A percentile compares a stretch with the other conserved stretches of the same genome.
These are phyloP conservation scores for Amazona guildingii DNA, from an alignment of 2,113 vertebrate genomes.

Conservation along the genomic window DNA sequence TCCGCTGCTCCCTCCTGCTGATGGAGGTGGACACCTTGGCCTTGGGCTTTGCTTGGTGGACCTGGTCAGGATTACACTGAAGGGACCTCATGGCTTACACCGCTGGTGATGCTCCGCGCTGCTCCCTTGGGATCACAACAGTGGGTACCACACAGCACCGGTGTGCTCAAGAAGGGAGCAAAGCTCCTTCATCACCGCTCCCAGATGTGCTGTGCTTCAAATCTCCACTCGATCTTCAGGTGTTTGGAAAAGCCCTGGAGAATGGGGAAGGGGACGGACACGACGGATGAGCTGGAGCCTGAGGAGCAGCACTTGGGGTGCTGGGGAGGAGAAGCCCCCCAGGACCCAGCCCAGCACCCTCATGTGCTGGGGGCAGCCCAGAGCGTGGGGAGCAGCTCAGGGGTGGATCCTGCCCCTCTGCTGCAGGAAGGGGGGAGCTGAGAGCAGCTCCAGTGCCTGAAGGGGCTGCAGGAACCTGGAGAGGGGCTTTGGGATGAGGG, in stretches of 20 bases:
- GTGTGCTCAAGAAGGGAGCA: background rate
- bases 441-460: too few species aligned
- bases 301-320: too few species aligned
- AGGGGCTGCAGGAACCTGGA: too few species aligned
- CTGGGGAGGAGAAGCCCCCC: too few species aligned
- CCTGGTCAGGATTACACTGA: background rate
- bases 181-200: background rate
- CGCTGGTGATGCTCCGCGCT: background rate
- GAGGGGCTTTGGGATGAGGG: too few species aligned
- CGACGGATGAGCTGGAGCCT: too few species aligned
- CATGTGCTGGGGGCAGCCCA: rapidly evolving
- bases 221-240: background rate
- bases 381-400: too few species aligned
- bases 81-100: background rate
- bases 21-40: background rate
- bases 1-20: background rate
- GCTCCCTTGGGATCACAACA: background rate
- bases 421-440: too few species aligned
- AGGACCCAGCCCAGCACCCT: too few species aligned
- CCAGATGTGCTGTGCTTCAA: background rate
- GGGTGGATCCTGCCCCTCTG: too few species aligned
- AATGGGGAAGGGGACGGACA: too few species aligned
- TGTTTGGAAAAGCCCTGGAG: background rate
- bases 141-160: rapidly evolving
- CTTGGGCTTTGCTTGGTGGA: background rate